Base-by-base conservation (phyloP, 2,888 invertebrate genomes). In the Cheilosia scutellata region DNA sequence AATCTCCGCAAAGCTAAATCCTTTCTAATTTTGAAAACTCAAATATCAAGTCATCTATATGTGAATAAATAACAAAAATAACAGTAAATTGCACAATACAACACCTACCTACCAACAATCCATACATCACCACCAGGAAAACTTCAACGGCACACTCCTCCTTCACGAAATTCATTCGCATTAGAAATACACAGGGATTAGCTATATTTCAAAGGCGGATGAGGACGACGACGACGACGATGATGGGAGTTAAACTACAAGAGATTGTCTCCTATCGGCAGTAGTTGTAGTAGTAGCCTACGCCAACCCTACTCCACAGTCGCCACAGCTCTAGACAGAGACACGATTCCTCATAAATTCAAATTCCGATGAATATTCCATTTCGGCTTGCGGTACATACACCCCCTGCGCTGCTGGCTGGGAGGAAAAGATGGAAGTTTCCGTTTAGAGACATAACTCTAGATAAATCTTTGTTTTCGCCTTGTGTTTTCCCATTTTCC, bases 271-370 rank as follows among this genome's bases (percentile, higher is more conserved):
- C 51, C 60, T 62, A 40, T 60, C 33, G 20, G 33, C 55, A 7
- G 25, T 40, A 55, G 55, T 29, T n/a, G 11, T 42, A 42, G 57
- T 47, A 71, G 51, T 58, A 44, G 57, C 77, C 77, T 66, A 68
- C 68, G 72, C 62, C 44, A 76, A 71, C n/a, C 44, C 47, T 33
- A 31, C 16, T 31, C 51, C 42, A 9, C 16, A 25, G 16, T 42
- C 37, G 44, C 33, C 63, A 31, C 42, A 66, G 25, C 63, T 70
- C 44, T 25, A 70, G 65, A 53, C 70, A 71, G 58, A 70, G 70
- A 71, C 80, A 84, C 75, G 84, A 84, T 84, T 80, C 80, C 42
- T 84, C 84, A 80, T 80, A 84, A 84, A 84, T 84, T 84, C 75
- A 75, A 84, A 80, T 84, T 84, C 80, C 84, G 29, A 84, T 80